These are phyloP conservation scores for Neolamprologus falcicula DNA, from an alignment of 2,113 vertebrate genomes.

Conservation along the genomic window DNA sequence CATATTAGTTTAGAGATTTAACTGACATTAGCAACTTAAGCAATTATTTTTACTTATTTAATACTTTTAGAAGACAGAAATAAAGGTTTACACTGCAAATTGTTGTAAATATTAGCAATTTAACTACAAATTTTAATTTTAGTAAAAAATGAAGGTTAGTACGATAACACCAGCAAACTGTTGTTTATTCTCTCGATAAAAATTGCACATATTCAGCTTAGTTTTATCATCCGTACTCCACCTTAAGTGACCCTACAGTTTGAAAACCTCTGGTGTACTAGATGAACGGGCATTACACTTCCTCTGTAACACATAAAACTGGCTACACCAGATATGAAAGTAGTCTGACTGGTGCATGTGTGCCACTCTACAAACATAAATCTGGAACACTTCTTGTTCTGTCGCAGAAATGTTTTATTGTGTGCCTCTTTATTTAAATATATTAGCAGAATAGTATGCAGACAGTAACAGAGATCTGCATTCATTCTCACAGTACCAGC, in stretches of 20 bases:
- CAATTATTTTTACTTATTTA: neutral
- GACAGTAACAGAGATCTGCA: neutral
- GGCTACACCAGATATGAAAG: neutral
- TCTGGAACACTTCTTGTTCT: neutral
- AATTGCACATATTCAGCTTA: neutral
- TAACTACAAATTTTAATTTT: neutral
- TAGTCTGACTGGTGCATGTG: neutral
- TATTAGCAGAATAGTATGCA: neutral
- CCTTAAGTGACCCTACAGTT: neutral
- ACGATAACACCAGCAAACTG: neutral
- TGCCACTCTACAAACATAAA: neutral
- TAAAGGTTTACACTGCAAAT: neutral
- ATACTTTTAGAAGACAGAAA: neutral
- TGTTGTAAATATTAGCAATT: neutral
- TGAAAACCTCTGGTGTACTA: neutral
- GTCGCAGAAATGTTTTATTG: neutral
- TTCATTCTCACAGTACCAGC: neutral
- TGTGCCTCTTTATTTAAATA: neutral
- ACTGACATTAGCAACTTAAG: neutral
- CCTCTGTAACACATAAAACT: neutral
- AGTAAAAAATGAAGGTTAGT: neutral
- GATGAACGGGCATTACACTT: neutral
- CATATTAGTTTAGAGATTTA: neutral
- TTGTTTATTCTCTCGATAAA: neutral
- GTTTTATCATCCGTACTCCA: neutral